These are phyloP conservation scores for Rhinolophus ferrumequinum DNA, from an alignment of 2,113 vertebrate genomes.

Conservation along the genomic window DNA sequence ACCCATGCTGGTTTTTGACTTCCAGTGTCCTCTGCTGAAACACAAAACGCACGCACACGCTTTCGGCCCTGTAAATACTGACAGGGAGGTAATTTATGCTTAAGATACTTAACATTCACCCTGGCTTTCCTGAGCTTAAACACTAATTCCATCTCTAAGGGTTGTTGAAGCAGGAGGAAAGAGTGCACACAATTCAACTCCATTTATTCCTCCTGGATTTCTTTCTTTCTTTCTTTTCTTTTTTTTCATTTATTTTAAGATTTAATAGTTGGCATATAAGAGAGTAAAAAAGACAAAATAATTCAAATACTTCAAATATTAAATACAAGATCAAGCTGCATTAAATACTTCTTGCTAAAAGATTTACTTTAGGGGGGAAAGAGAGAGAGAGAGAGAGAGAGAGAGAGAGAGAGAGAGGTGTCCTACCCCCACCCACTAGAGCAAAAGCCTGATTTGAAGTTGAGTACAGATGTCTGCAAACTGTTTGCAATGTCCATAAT, in stretches of 20 bases:
- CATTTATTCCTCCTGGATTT: rapidly evolving
- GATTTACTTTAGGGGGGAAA: not conserved
- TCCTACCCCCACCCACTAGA: not conserved
- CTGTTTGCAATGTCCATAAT: rapidly evolving
- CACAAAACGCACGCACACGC: rapidly evolving
- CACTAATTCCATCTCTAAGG: not conserved
- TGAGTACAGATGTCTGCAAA: not conserved
- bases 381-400: too few relatives aligned
- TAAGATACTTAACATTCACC: not conserved
- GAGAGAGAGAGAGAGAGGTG: too few relatives aligned
- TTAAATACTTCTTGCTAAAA: not conserved
- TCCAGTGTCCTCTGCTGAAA: not conserved
- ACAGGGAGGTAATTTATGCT: rapidly evolving
- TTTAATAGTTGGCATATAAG: not conserved
- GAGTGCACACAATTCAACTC: not conserved
- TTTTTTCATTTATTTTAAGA: not conserved
- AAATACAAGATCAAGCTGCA: not conserved
- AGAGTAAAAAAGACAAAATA: not conserved
- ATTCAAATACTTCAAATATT: not conserved
- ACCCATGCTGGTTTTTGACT: rapidly evolving
- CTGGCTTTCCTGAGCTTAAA: not conserved
- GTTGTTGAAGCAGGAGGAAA: not conserved
- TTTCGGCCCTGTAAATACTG: rapidly evolving
- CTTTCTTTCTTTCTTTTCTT: too few relatives aligned
- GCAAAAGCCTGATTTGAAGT: not conserved